Evolutionary conservation across 2,888 invertebrate species (phyloP).

Genomic region (Plebejus argus): DNA sequence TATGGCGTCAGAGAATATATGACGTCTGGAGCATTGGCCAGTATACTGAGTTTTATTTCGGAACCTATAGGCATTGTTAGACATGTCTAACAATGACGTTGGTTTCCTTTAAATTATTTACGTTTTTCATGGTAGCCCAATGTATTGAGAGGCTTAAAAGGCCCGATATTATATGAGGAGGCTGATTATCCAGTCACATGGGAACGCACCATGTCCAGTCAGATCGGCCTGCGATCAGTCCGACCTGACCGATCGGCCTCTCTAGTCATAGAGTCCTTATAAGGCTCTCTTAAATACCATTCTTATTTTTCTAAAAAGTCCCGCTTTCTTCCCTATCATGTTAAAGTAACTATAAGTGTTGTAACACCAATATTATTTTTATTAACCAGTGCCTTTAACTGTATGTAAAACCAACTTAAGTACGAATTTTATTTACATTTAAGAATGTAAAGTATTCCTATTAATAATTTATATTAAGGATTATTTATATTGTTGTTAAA

Average conservation of each 20-base stretch:
- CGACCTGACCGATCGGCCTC: neutral
- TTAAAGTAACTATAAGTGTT: slow-evolving; percentile 14
- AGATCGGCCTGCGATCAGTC: too few relatives aligned
- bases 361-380: slow-evolving; percentile 25
- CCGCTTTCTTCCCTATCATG: neutral
- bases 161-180: too few relatives aligned
- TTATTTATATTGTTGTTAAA: slow-evolving; percentile 16
- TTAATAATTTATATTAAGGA: slow-evolving; percentile 21
- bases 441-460: slow-evolving; percentile 25
- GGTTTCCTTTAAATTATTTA: too few relatives aligned
- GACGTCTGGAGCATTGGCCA: too few relatives aligned
- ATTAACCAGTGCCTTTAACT: slow-evolving; percentile 29
- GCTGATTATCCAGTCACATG: too few relatives aligned
- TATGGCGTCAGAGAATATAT: too few relatives aligned
- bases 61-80: too few relatives aligned
- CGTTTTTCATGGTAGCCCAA: too few relatives aligned
- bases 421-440: slow-evolving; percentile 28
- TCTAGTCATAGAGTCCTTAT: neutral
- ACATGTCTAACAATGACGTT: too few relatives aligned
- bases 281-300: neutral
- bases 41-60: too few relatives aligned
- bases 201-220: too few relatives aligned
- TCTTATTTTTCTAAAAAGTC: neutral
- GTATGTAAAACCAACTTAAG: slow-evolving; percentile 21
- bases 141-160: too few relatives aligned